Base-by-base conservation (phyloP, 2,888 invertebrate species). In the Gandaritis pyraliata region DNA sequence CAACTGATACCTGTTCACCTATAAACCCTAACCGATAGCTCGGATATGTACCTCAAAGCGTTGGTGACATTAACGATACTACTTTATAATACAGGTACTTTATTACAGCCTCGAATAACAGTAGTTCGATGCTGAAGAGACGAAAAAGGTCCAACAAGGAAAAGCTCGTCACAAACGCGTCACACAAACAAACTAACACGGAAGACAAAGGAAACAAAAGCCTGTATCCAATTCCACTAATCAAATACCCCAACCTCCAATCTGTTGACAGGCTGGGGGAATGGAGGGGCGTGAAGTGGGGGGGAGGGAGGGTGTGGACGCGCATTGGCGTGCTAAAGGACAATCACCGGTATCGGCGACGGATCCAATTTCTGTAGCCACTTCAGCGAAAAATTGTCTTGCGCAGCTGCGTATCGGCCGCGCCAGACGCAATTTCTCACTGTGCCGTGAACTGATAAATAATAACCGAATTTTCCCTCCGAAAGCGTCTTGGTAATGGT, bases 301-400 rank as follows among this genome's bases (percentile, higher is more conserved):
- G 72, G 71, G 70, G 73, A 71, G 74, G 16, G 74, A 52, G 59
- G 47, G 66, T 72, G 72, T n/a, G 49, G 52, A 59, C 54, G 62
- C 68, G 64, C 56, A 69, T 56, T 66, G 68, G 68, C 68, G 76
- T 78, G 76, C 76, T 82, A 82, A 87, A 45, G 46, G 80, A 76
- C 81, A 84, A 83, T 83, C 81, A 81, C 70, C 69, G 77, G 82
- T 84, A 85, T 83, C 83, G 48, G 72, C 71, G 68, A 70, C 73
- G 82, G 83, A 90, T 91, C 86, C 90, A 89, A 92, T 92, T 90
- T 90, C 81, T 82, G 85, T 76, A 83, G 78, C 83, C 90, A 86
- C 76, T 86, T 87, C 82, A 89, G 88, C 92, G 92, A 87, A 85
- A 92, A 92, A 92, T 92, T 92, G 91, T 92, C 86, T 85, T 79